These are phyloP conservation scores for Ellobium chinense DNA, from an alignment of 2,888 invertebrate genomes.

Conservation along the genomic window DNA sequence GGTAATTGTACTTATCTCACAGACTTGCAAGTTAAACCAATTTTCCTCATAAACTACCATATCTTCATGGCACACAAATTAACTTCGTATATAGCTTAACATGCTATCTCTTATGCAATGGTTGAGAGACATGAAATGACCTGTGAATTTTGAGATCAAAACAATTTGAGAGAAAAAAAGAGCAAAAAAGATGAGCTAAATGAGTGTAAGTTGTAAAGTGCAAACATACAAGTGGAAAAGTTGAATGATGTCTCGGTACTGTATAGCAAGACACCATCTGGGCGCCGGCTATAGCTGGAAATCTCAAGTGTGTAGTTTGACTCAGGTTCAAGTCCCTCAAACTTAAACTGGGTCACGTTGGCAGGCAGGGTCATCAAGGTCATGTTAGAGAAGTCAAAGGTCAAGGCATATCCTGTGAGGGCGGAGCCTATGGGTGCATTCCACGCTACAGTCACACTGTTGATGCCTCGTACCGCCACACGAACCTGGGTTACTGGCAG, in stretches of 20 bases:
- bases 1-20: too few relatives aligned
- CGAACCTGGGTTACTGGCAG: slow-evolving; percentile 46
- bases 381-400: slow-evolving; percentile 42
- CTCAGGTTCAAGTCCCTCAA: slow-evolving; percentile 47
- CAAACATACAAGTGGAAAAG: slow-evolving; percentile 46
- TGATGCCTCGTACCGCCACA: slow-evolving; percentile 42
- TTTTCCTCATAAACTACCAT: too few relatives aligned
- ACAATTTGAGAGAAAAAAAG: too few relatives aligned
- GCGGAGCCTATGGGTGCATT: slow-evolving; percentile 46
- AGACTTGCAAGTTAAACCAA: too few relatives aligned
- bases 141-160: too few relatives aligned
- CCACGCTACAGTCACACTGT: slow-evolving; percentile 48
- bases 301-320: slow-evolving; percentile 49
- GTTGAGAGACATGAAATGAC: too few relatives aligned
- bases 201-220: too few relatives aligned
- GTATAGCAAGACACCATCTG: slow-evolving; percentile 41
- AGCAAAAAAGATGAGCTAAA: too few relatives aligned
- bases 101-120: too few relatives aligned
- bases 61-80: too few relatives aligned
- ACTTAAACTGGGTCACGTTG: slow-evolving; percentile 22
- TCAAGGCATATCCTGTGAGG: slow-evolving; percentile 49
- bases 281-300: slow-evolving; percentile 36
- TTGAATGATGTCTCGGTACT: slow-evolving; percentile 41
- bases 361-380: slow-evolving; percentile 37
- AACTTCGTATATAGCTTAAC: too few relatives aligned